Percentiles rank a stretch among this genome's conserved stretches.
These are phyloP conservation scores for Nemurella pictetii DNA, from an alignment of 2,888 invertebrate species.

Conservation along the genomic window DNA sequence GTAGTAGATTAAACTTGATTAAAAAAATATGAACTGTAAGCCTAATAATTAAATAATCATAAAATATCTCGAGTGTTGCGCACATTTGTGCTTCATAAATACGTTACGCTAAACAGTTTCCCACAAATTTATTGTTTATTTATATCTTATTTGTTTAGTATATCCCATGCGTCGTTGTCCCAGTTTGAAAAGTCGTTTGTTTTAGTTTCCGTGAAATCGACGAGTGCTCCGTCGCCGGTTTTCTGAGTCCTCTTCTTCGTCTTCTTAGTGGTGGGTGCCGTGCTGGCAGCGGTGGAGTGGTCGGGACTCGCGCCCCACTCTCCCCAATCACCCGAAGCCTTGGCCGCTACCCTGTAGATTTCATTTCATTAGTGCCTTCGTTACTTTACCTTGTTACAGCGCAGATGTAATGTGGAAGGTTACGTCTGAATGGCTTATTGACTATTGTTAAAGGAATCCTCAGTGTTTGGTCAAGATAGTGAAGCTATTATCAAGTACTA, in stretches of 20 bases:
- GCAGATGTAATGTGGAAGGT: too few species aligned
- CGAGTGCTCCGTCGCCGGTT: conserved; percentile 47
- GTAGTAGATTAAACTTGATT: neutral
- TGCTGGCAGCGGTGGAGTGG: neutral
- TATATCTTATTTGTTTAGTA: conserved; percentile 56
- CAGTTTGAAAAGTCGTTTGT: conserved; percentile 51
- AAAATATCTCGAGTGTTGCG: neutral
- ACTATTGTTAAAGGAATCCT: too few species aligned
- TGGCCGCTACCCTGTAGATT: conserved; percentile 20
- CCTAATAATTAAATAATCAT: neutral
- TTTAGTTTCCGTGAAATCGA: conserved; percentile 43
- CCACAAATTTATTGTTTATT: neutral
- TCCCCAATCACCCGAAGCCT: conserved; percentile 36
- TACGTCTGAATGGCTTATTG: too few species aligned
- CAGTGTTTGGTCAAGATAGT: too few species aligned
- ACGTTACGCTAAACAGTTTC: conserved; percentile 5
- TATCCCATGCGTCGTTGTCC: conserved; percentile 65
- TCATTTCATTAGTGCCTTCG: neutral
- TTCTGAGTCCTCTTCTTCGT: conserved; percentile 44
- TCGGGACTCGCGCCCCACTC: conserved; percentile 35
- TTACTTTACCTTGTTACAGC: too few species aligned
- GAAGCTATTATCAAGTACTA: too few species aligned
- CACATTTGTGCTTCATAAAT: conserved; percentile 2
- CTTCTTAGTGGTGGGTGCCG: conserved; percentile 29
- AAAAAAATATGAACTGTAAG: neutral